phyloP scores from a whole-genome alignment of 2,888 invertebrate genomes.

The Ferrisia virgata region DNA sequence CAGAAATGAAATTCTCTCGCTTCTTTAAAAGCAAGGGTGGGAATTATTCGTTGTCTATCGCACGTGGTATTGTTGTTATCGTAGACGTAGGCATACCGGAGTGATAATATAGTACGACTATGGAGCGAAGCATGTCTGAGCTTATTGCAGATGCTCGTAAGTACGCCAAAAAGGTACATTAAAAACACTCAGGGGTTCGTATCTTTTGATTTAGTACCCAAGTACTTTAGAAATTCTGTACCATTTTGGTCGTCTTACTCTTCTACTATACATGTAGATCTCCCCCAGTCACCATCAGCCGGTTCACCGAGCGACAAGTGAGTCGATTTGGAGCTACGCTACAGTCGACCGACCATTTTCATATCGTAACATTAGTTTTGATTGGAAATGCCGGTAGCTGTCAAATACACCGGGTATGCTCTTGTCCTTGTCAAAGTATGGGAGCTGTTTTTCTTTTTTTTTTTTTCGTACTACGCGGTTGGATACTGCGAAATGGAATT shows the following conservation, averaged over 20 bases:
- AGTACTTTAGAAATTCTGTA: too few relatives aligned
- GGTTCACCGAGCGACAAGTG: too few relatives aligned
- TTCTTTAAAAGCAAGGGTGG: constrained; percentile 35
- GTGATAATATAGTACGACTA: constrained; percentile 31
- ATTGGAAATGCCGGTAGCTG: constrained; percentile 9
- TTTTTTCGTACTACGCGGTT: background rate
- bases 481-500: background rate
- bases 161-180: constrained; percentile 38
- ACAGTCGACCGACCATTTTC: background rate
- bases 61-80: constrained; percentile 40
- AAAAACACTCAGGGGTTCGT: constrained; percentile 12
- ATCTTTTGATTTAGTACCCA: background rate
- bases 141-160: background rate
- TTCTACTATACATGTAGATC: too few relatives aligned
- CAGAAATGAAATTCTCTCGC: background rate
- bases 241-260: too few relatives aligned
- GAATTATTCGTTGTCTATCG: constrained; percentile 43
- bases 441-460: background rate
- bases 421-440: background rate
- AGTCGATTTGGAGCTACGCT: too few relatives aligned
- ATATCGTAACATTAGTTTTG: constrained; percentile 3
- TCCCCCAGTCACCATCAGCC: too few relatives aligned
- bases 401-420: background rate
- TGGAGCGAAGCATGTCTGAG: background rate
- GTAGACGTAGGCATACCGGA: background rate